phyloP scores from a whole-genome alignment of 2,797 vertebrate species.

The Acanthurus tractus region DNA sequence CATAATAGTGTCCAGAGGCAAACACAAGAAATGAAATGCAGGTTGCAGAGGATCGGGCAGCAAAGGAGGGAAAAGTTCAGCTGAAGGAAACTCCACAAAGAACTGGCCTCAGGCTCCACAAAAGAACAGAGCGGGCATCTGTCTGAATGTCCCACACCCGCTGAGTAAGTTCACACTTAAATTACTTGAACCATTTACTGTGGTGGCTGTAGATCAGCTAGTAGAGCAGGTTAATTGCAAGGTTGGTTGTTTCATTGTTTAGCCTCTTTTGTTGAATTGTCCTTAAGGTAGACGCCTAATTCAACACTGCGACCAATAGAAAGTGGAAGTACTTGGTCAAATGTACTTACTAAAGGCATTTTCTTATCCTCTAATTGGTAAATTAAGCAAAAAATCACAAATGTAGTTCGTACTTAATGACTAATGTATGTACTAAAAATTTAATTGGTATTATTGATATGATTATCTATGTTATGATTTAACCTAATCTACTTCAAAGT shows the following conservation, averaged over 20 bases:
- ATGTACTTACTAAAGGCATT: too few species aligned
- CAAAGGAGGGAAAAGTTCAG: conserved; percentile 37
- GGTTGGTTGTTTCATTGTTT: conserved; percentile 7
- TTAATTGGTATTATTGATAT: neutral
- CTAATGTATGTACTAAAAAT: neutral
- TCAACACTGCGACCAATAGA: neutral
- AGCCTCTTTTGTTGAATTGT: conserved; percentile 1
- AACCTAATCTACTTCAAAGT: neutral
- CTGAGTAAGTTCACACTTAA: conserved; percentile 27
- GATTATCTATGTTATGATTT: neutral
- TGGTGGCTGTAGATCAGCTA: neutral
- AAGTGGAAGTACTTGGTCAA: neutral
- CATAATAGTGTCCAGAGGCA: conserved; percentile 50
- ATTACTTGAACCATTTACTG: conserved; percentile 5
- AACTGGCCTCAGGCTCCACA: conserved; percentile 35
- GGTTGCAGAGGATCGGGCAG: conserved; percentile 36
- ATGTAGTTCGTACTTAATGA: neutral
- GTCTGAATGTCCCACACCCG: conserved; percentile 25
- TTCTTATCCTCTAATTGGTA: too few species aligned
- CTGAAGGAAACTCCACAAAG: conserved; percentile 39
- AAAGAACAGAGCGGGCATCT: conserved; percentile 34
- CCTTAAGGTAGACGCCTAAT: neutral
- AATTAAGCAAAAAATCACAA: neutral
- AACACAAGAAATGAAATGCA: conserved; percentile 40
- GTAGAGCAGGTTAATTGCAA: conserved; percentile 30